Evolutionary conservation across 2,888 invertebrate species (phyloP).

Genomic region (Papilio demoleus): DNA sequence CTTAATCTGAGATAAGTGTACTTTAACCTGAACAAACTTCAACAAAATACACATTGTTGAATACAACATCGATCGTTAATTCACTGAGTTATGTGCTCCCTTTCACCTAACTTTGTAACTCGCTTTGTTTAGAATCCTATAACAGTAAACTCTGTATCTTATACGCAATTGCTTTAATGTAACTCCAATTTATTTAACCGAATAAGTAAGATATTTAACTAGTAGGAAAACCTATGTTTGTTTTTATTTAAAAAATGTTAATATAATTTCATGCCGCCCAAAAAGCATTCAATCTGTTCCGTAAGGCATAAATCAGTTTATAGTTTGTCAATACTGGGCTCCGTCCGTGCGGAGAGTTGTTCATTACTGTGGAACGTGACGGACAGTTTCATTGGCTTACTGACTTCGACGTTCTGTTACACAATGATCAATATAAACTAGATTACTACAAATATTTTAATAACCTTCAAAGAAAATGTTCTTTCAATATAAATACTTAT

Average conservation of each 20-base stretch:
- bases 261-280: background rate
- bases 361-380: conserved; percentile 31
- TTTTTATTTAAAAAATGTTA: too few relatives aligned
- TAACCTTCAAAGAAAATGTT: background rate
- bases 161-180: background rate
- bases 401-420: conserved; percentile 5
- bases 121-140: background rate
- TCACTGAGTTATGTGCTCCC: conserved; percentile 13
- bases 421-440: conserved; percentile 3
- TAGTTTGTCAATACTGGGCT: conserved; percentile 22
- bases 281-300: conserved; percentile 7
- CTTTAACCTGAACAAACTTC: conserved; percentile 32
- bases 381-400: conserved; percentile 17
- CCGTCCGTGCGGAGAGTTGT: conserved; percentile 18
- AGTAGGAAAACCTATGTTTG: too few relatives aligned
- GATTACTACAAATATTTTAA: conserved; percentile 2
- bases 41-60: conserved; percentile 24
- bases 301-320: conserved; percentile 26
- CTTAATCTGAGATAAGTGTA: conserved; percentile 32
- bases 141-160: conserved; percentile 1
- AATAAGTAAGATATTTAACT: too few relatives aligned
- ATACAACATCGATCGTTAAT: conserved; percentile 17
- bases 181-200: background rate
- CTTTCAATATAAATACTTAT: too few relatives aligned
- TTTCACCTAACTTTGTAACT: conserved; percentile 18